These are phyloP conservation scores for Sparus aurata DNA, from an alignment of 2,797 vertebrate species.

Conservation along the genomic window DNA sequence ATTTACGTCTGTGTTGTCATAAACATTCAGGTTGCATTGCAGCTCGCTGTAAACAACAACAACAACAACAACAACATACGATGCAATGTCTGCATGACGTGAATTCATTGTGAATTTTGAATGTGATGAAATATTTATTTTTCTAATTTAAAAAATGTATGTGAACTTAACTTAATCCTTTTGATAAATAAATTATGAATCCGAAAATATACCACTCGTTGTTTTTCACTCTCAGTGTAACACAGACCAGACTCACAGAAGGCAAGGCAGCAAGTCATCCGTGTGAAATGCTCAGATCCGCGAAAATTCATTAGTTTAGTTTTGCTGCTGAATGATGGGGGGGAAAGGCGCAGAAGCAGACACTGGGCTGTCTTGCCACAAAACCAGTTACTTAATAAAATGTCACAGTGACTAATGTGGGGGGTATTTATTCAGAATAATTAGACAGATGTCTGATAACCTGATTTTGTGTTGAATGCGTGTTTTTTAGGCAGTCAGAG, in stretches of 20 bases:
- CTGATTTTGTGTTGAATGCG: conserved; percentile 33
- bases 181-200: conserved; percentile 73
- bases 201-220: conserved; percentile 29
- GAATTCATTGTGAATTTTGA: conserved; percentile 64
- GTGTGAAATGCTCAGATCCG: background rate
- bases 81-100: conserved; percentile 68
- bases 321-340: conserved; percentile 45
- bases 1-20: conserved; percentile 37
- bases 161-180: conserved; percentile 67
- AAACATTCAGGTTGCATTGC: conserved; percentile 50
- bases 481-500: conserved; percentile 24
- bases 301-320: too few relatives aligned
- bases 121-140: conserved; percentile 80
- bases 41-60: conserved; percentile 49
- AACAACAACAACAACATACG: background rate
- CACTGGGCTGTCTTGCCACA: conserved; percentile 20
- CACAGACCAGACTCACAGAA: background rate
- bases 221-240: conserved; percentile 19
- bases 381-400: conserved; percentile 63
- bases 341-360: conserved; percentile 17
- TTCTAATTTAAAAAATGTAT: conserved; percentile 77
- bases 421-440: conserved; percentile 43
- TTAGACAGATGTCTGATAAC: conserved; percentile 22
- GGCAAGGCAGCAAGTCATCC: background rate
- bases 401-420: conserved; percentile 48